Conservation (phyloP, 2,888 invertebrate genomes). For the Protophormia terraenovae region DNA sequence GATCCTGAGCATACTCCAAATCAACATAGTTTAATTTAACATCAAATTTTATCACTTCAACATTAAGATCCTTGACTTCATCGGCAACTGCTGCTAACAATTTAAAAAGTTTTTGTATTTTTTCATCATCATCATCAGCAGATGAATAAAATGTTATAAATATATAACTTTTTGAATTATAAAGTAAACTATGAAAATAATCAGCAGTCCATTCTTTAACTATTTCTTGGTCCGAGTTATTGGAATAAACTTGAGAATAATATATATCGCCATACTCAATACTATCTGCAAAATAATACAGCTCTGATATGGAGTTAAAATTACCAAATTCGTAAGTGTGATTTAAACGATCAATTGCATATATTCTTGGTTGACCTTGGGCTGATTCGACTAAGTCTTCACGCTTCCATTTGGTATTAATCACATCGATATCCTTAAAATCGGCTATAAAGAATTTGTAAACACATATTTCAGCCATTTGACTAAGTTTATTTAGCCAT, state of each 20-base stretch:
- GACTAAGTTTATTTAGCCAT: constrained; percentile 5
- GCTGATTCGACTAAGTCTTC: not conserved
- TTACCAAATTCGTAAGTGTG: not conserved
- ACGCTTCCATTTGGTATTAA: constrained; percentile 3
- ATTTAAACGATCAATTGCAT: not conserved
- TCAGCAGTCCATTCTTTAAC: constrained; percentile 39
- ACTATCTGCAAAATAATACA: not conserved
- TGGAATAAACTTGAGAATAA: not conserved
- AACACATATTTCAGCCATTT: not conserved
- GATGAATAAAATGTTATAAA: constrained; percentile 45
- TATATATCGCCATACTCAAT: not conserved
- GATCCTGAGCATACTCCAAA: constrained; percentile 25
- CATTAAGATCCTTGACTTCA: not conserved
- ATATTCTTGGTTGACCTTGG: not conserved
- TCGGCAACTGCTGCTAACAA: not conserved
- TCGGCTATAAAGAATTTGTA: constrained; percentile 8
- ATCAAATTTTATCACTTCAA: constrained; percentile 38
- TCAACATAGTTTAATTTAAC: constrained; percentile 28
- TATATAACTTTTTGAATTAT: constrained; percentile 22
- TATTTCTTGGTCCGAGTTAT: not conserved
- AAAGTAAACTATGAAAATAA: constrained; percentile 16
- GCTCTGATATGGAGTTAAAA: not conserved
- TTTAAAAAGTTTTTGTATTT: not conserved
- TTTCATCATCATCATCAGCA: not conserved
- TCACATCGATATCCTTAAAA: constrained; percentile 24